A percentile compares a stretch with the other conserved stretches of the same genome.
These are phyloP conservation scores for Vireo altiloquus DNA, from an alignment of 2,113 vertebrate genomes.

Conservation along the genomic window DNA sequence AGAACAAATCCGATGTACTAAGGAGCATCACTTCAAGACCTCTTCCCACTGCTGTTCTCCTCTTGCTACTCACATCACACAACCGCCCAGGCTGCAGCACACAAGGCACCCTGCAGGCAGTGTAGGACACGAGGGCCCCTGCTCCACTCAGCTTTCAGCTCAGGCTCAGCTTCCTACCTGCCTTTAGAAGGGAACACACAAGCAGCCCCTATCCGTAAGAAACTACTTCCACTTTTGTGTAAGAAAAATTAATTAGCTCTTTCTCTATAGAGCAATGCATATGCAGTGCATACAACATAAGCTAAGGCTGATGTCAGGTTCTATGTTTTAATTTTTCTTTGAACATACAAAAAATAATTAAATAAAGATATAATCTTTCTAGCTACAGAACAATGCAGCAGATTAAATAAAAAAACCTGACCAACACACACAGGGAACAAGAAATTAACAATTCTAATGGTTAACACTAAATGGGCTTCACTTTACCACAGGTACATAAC, in stretches of 20 bases:
- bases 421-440: background rate
- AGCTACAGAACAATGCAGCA: background rate
- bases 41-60: background rate
- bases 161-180: background rate
- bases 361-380: background rate
- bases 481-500: background rate
- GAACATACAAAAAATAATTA: background rate
- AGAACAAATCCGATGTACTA: background rate
- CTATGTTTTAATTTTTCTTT: background rate
- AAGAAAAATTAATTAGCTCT: background rate
- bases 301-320: background rate
- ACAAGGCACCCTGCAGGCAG: accelerated
- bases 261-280: background rate
- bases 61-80: background rate
- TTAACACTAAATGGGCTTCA: background rate
- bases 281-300: background rate
- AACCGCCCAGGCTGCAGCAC: background rate
- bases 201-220: background rate
- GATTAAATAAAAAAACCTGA: background rate
- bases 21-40: background rate
- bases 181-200: background rate
- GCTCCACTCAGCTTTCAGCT: background rate
- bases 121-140: accelerated
- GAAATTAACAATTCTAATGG: background rate
- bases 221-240: background rate